Percentiles rank a stretch among this genome's conserved stretches.
phyloP scores from a whole-genome alignment of 2,113 vertebrate species.

The Lonchura striata region DNA sequence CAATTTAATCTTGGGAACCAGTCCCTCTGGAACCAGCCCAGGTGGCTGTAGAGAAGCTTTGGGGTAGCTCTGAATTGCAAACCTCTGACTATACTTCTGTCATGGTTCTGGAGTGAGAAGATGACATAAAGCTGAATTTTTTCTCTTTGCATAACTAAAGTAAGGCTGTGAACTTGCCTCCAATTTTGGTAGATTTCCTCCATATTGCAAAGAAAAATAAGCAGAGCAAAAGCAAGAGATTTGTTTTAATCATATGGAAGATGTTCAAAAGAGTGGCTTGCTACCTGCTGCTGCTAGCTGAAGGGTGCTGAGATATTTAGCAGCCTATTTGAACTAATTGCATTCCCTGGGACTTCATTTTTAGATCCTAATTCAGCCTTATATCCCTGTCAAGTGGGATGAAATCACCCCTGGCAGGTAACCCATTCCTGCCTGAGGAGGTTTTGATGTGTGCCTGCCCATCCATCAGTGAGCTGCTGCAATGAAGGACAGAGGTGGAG shows the following conservation, averaged over 20 bases:
- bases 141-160: neutral
- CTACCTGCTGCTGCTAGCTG: neutral
- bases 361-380: neutral
- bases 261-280: neutral
- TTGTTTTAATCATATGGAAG: neutral
- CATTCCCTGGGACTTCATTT: neutral
- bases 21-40: neutral
- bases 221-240: neutral
- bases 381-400: neutral
- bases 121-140: neutral
- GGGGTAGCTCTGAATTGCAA: neutral
- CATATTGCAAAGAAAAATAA: neutral
- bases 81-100: neutral
- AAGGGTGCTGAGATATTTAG: neutral
- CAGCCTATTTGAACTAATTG: neutral
- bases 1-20: neutral
- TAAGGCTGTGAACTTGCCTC: neutral
- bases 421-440: neutral
- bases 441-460: neutral
- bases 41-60: neutral
- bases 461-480: rapidly evolving
- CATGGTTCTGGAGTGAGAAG: neutral
- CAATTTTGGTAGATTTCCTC: neutral
- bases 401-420: neutral
- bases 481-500: neutral